Percentiles rank a stretch among this genome's conserved stretches.
Evolutionary conservation across 1,140 invertebrate species (phyloP).

Genomic region (Chlorops oryzae): DNA sequence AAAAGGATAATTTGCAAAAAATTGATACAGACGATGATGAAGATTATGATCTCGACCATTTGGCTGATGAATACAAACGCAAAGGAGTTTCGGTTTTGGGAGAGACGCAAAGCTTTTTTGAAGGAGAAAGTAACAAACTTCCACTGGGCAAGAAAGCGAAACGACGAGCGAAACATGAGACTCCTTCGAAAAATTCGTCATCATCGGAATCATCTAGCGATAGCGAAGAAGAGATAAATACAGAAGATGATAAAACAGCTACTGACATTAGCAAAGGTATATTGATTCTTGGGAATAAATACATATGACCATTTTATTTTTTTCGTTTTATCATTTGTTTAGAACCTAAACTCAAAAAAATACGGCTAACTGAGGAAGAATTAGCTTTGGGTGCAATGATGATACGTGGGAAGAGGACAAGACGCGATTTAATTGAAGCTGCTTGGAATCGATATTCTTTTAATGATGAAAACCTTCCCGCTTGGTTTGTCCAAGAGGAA

Average conservation of each 20-base stretch:
- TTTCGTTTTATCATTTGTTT: neutral
- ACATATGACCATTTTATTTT: no score
- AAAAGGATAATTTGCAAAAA: constrained; percentile 81
- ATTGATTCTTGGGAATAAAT: neutral
- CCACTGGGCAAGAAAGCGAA: constrained; percentile 40
- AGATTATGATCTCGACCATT: constrained; percentile 77
- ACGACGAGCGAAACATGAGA: constrained; percentile 34
- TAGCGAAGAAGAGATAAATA: constrained; percentile 25
- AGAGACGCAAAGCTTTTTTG: constrained; percentile 13
- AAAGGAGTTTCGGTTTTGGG: constrained; percentile 55
- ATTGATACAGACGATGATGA: constrained; percentile 78
- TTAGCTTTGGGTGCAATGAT: constrained; percentile 82
- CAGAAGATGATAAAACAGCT: constrained; percentile 14
- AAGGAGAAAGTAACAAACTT: neutral
- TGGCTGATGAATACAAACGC: constrained; percentile 65
- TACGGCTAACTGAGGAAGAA: constrained; percentile 78
- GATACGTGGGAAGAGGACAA: constrained; percentile 76
- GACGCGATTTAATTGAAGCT: constrained; percentile 77
- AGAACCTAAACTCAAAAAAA: constrained; percentile 54
- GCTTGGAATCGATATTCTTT: constrained; percentile 88
- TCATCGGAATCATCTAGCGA: constrained; percentile 50
- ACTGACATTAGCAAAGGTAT: constrained; percentile 28
- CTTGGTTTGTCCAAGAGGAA: constrained; percentile 96
- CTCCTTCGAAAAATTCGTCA: constrained; percentile 22
- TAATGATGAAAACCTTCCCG: constrained; percentile 84